Evolutionary conservation across 1,140 invertebrate species (phyloP).

Genomic region (Dendroctonus ponderosae): DNA sequence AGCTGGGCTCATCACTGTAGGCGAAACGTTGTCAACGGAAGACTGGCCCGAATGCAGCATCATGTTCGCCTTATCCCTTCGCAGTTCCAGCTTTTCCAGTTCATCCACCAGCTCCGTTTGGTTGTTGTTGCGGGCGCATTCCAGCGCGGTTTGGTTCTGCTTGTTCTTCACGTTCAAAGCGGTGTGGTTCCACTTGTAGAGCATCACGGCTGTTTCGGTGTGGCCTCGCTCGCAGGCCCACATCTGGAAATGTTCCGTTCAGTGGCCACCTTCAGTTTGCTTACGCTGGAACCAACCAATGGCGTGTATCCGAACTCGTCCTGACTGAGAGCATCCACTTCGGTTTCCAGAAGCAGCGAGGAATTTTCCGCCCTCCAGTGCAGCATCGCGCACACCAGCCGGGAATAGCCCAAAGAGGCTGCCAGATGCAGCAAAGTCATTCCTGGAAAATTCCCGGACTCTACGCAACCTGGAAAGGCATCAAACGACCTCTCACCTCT

Average conservation of each 20-base stretch:
- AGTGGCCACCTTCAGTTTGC: too few species aligned
- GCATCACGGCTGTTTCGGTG: conserved; percentile 75
- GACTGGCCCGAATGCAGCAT: conserved; percentile 45
- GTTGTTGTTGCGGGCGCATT: conserved; percentile 60
- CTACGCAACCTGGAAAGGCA: too few species aligned
- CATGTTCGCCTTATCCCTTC: conserved; percentile 58
- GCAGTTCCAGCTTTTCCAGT: conserved; percentile 60
- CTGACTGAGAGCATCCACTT: conserved; percentile 86
- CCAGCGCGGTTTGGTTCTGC: conserved; percentile 62
- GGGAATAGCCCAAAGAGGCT: conserved; percentile 81
- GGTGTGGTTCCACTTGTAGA: conserved; percentile 80
- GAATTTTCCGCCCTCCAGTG: conserved; percentile 88
- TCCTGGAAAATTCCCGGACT: conserved; percentile 3
- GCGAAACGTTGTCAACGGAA: conserved; percentile 40
- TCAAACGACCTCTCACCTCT: conserved; percentile 52
- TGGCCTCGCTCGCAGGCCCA: conserved; percentile 88
- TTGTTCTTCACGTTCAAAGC: conserved; percentile 70
- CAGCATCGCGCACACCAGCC: conserved; percentile 76
- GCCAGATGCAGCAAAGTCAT: conserved; percentile 88
- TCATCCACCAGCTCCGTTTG: conserved; percentile 60
- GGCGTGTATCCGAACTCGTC: conserved; percentile 88
- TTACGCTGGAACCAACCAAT: conserved; percentile 57
- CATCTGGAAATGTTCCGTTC: conserved; percentile 59
- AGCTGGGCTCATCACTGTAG: conserved; percentile 48
- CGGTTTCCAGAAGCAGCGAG: conserved; percentile 80